Evolutionary conservation across 2,113 vertebrate species (phyloP), one percentile per base, ranked within the genome.

Genomic region (Scalopus aquaticus): DNA sequence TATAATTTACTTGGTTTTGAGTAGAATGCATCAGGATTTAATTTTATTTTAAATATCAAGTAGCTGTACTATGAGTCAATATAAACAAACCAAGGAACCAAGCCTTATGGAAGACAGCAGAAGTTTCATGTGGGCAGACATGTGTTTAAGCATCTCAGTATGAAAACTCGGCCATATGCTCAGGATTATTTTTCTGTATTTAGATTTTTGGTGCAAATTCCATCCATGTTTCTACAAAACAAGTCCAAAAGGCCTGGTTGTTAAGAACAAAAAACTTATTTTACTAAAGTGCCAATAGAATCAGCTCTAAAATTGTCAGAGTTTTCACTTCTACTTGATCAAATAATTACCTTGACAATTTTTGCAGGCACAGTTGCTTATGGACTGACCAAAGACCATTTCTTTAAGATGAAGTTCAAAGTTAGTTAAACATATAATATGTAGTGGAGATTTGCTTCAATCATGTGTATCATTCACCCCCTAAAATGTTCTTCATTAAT

Each of bases 1-100:
- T 90, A 60, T 24, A 64, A 12, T 84, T 89, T 95, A 37, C 32
- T 20, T 84, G 44, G 39, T 64, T 81, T 94, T 82, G 26, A 93
- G 37, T 73, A 96, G 39, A 91, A 70, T 73, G 24, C 12, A 42
- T 15, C 51, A 91, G 30, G 37, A 39, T 83, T 88, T 85, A 64
- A 81, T 83, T 76, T 95, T 70, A 77, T 32, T 88, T 87, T 91
- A 72, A 76, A 89, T 88, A 91, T 67, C 49, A 83, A 56, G 28
- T 28, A 65, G 17, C 46, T 93, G 22, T 46, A 62, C 13, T 22
- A 9, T 91, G 77, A 88, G 28, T 83, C 79, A 77, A 11, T 77
- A 62, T 87, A 95, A 82, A 69, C 82, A 79, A 90, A 62, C 22
- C 49, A 42, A 90, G 39, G 39, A 84, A 67, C 46, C 11, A 60